These are phyloP conservation scores for Heloderma charlesbogerti DNA, from an alignment of 2,113 vertebrate species.

Conservation along the genomic window DNA sequence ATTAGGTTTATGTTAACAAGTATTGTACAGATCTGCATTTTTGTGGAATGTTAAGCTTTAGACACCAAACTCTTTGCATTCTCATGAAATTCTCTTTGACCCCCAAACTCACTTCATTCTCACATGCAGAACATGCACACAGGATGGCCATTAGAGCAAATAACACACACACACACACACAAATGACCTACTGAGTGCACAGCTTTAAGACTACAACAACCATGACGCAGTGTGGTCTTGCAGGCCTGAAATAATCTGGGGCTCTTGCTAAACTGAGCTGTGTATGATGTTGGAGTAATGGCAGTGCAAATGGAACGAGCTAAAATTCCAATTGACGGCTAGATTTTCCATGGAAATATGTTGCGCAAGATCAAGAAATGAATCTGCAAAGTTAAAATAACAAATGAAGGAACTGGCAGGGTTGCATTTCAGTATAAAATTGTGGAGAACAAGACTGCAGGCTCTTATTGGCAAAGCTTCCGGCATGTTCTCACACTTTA, in stretches of 20 bases:
- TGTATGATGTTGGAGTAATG: background rate
- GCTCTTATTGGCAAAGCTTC: background rate
- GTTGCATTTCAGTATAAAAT: background rate
- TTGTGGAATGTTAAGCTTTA: background rate
- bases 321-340: background rate
- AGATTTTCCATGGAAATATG: background rate
- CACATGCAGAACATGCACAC: background rate
- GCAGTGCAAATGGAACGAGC: background rate
- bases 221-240: background rate
- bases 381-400: background rate
- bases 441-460: background rate
- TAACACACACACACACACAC: background rate
- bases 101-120: background rate
- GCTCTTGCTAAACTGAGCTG: background rate
- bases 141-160: background rate
- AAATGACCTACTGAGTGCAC: background rate
- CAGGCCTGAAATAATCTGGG: background rate
- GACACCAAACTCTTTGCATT: background rate
- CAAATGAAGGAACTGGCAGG: background rate
- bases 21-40: too few species aligned
- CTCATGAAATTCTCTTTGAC: background rate
- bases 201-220: background rate
- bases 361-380: background rate
- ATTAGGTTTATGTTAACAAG: too few species aligned
- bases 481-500: background rate